Evolutionary conservation across 1,140 invertebrate genomes (phyloP), one percentile per base, ranked within the genome.

Genomic region (Elysia chlorotica): DNA sequence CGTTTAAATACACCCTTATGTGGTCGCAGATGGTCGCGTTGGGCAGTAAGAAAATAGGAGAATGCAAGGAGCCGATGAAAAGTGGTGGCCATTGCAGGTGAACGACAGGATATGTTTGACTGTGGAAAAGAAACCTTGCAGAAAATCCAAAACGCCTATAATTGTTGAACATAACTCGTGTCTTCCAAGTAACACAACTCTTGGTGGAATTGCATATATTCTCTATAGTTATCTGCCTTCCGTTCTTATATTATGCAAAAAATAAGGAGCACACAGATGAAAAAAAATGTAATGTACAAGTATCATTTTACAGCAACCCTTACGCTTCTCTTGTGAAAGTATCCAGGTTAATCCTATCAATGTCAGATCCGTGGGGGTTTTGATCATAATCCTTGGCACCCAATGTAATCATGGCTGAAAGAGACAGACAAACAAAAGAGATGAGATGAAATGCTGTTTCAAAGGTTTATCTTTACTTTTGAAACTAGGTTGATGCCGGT

Each of bases 281-380:
- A 17, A 25, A 25, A 25, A 59, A 59, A 59, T 59, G 56, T 10
- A 23, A 25, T 59, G 6, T 59, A 25, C 6, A 25, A 17, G 28
- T 6, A 17, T 59, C 56, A 59, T 23, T 30, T 28, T 59, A 59
- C 6, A 10, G 10, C 6, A 59, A 23, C 56, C 10, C 82, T 78
- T 80, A 85, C 83, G 81, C 82, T 76, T 85, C 80, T 71, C 63
- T 71, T 23, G 76, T 68, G 71, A 85, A 85, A 33, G 69, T 75
- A 37, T 85, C 82, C 69, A 82, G 76, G 33, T 70, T 78, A 14
- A 85, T 78, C 73, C 75, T 78, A 65, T 83, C 79, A 14, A 80
- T 71, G 14, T 78, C 76, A 66, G 67, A 62, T 19, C 83, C 83
- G 25, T 72, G 74, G 30, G 82, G 81, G 36, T 74, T 59, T 19